Conservation (phyloP, 2,888 invertebrate species). For the Diplazon laetatorius region DNA sequence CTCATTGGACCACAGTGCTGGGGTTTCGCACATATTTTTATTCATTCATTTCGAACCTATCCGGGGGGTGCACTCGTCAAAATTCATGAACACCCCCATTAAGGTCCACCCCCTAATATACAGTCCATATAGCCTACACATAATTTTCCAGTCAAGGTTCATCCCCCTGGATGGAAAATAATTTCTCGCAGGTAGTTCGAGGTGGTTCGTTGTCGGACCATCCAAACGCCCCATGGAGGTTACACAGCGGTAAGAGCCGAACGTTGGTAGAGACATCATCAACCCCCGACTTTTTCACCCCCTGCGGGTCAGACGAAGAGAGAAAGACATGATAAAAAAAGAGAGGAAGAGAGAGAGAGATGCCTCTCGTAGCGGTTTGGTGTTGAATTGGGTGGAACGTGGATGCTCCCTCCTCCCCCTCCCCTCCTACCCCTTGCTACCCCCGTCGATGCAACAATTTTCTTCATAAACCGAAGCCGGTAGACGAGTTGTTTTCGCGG, state of each 20-base stretch:
- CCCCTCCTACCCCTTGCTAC: too few relatives aligned
- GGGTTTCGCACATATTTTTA: too few relatives aligned
- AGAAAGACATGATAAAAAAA: too few relatives aligned
- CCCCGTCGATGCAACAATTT: slow-evolving; percentile 78
- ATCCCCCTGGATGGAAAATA: slow-evolving; percentile 43
- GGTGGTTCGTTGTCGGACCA: slow-evolving; percentile 5
- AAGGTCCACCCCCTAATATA: too few relatives aligned
- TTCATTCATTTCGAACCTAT: too few relatives aligned
- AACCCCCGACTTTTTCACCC: slow-evolving; percentile 21
- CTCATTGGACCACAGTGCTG: too few relatives aligned
- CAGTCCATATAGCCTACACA: too few relatives aligned
- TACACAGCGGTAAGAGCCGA: background rate
- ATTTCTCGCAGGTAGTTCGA: slow-evolving; percentile 38
- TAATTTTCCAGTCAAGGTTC: too few relatives aligned
- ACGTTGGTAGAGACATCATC: slow-evolving; percentile 17
- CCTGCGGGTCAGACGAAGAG: too few relatives aligned
- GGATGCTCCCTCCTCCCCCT: too few relatives aligned
- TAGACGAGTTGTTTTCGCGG: slow-evolving; percentile 36
- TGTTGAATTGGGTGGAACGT: slow-evolving; percentile 65
- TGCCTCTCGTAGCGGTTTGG: slow-evolving; percentile 41
- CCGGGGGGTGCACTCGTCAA: too few relatives aligned
- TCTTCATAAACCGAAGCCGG: slow-evolving; percentile 76
- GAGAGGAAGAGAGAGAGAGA: background rate
- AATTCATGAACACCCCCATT: too few relatives aligned
- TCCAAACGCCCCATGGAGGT: slow-evolving; percentile 8